Base-by-base conservation (phyloP, 2,797 vertebrate genomes). In the Dryobates pubescens region DNA sequence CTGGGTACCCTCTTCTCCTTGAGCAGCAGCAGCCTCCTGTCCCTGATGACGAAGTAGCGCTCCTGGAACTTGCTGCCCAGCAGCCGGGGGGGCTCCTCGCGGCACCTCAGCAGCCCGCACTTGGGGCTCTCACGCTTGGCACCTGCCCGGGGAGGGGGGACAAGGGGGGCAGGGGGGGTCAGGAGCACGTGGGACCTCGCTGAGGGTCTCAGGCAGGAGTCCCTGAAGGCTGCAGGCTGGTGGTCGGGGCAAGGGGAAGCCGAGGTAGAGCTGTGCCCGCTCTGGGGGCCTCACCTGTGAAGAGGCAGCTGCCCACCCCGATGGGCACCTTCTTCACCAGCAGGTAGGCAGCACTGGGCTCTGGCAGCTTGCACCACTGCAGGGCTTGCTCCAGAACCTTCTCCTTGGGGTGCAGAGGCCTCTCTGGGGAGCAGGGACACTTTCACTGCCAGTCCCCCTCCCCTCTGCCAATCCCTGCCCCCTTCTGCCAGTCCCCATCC, bases 371-470 rank as follows among this genome's bases (percentile, higher is more conserved):
- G 93, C 99, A 99, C 99, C 99, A 99, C 95, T 99, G 99, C 80
- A 99, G 87, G 9, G 99, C 99, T 96, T 99, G 99, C 84, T 99
- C 99, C 93, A 99, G 96, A 47, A 99, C 99, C 68, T 98, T 99
- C 97, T 99, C 99, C 94, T 99, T 99, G 74, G 99, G 99, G 84
- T 99, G 99, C 69, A 99, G 92, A 1, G 99, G 99, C 24, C 99
- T 96, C 94, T 99, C 99, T 99, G 96, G 56, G 80, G 67, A 88
- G 8, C 51, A 82, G 77, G 51, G 34, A 68, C 56, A 45, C 53
- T 22, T 13, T 88, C 45, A 95, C 41, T 41, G 41, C 41, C 41
- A 41, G 41, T 11, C 57, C 20, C 4, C 10, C 4, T 36, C 10
- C 38, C 38, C 38, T 43, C 41, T 43, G 41, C 41, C 41, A 43